A percentile compares a stretch with the other conserved stretches of the same genome.
phyloP scores from a whole-genome alignment of 2,888 invertebrate genomes.

The Pristionchus mayeri region DNA sequence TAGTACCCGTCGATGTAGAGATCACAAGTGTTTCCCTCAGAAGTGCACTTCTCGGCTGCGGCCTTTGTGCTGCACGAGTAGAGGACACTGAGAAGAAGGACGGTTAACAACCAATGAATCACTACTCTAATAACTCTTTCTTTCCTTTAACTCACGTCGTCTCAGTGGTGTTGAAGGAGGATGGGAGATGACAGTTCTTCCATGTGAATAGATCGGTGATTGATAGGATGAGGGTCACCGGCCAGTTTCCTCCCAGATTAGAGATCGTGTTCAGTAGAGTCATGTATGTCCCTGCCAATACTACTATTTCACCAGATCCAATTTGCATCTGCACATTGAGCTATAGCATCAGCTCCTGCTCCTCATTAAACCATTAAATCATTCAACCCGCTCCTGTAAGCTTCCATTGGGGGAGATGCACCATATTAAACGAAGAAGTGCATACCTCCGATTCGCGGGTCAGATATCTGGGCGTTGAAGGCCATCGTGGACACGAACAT shows the following conservation, averaged over 20 bases:
- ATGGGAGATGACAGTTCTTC: constrained; percentile 71
- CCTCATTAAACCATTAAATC: no score
- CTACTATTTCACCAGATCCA: no score
- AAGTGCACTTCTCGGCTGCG: constrained; percentile 68
- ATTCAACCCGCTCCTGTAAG: no score
- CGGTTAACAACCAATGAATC: no score
- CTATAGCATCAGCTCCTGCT: no score
- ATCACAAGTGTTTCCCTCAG: constrained; percentile 66
- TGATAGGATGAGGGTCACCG: constrained; percentile 78
- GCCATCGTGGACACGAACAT: constrained; percentile 99
- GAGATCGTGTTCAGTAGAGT: constrained; percentile 94
- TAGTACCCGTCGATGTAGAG: constrained; percentile 67
- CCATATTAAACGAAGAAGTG: background rate
- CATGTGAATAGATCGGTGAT: constrained; percentile 74
- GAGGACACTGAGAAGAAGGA: constrained; percentile 66
- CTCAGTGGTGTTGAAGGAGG: constrained; percentile 54
- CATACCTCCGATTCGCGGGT: constrained; percentile 87
- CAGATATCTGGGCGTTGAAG: constrained; percentile 96
- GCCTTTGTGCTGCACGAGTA: constrained; percentile 70
- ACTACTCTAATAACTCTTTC: no score
- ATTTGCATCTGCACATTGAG: no score
- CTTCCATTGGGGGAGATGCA: no score
- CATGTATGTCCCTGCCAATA: constrained; percentile 92
- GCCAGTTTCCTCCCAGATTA: constrained; percentile 99
- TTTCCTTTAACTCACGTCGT: constrained; percentile 63